Conservation (phyloP, 1,140 invertebrate genomes). For the Plodia interpunctella region DNA sequence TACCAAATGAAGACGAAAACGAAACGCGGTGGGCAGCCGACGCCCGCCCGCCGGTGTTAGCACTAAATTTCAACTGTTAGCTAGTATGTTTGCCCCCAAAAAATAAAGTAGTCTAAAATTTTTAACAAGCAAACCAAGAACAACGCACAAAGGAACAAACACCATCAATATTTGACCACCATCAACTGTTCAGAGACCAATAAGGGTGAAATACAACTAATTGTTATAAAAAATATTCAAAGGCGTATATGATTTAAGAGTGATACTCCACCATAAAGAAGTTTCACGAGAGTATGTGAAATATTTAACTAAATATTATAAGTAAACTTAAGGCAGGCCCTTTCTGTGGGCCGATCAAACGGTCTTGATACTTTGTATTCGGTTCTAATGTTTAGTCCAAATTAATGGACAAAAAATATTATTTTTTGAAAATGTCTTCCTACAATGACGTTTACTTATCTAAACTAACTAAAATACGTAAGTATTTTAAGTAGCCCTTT, state of each 20-base stretch:
- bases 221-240: constrained; percentile 72
- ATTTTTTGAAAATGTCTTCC: too few species aligned
- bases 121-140: constrained; percentile 70
- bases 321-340: constrained; percentile 65
- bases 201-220: constrained; percentile 64
- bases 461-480: too few species aligned
- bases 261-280: constrained; percentile 74
- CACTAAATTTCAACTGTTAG: constrained; percentile 49
- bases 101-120: constrained; percentile 71
- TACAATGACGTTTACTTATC: too few species aligned
- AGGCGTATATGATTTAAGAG: constrained; percentile 67
- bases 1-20: constrained; percentile 3
- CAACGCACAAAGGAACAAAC: constrained; percentile 35
- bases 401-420: too few species aligned
- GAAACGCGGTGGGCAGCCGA: constrained; percentile 27
- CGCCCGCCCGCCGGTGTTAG: constrained; percentile 31
- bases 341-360: constrained; percentile 27
- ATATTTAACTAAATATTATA: constrained; percentile 77
- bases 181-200: constrained; percentile 42
- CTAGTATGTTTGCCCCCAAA: constrained; percentile 68
- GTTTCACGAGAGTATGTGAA: constrained; percentile 73
- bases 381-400: neutral
- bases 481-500: too few species aligned
- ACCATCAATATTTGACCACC: constrained; percentile 41
- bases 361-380: constrained; percentile 43